These are phyloP conservation scores for Callocephalon fimbriatum DNA, from an alignment of 2,113 vertebrate species.

Conservation along the genomic window DNA sequence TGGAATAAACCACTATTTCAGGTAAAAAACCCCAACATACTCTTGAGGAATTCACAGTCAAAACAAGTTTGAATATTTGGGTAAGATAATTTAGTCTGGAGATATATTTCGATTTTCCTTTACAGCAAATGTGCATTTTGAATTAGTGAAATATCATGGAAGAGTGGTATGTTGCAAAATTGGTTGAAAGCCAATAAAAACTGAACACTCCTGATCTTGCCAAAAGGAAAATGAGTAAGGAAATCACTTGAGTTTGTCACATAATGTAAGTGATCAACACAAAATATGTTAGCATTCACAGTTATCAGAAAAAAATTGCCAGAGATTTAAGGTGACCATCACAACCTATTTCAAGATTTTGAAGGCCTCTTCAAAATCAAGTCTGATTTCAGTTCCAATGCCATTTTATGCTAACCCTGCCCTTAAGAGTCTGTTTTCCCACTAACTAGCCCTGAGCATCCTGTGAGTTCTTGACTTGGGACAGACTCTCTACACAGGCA, in stretches of 20 bases:
- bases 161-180: background rate
- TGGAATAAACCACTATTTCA: background rate
- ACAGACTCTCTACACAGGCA: background rate
- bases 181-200: background rate
- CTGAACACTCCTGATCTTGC: background rate
- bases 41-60: background rate
- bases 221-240: background rate
- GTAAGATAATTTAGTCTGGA: background rate
- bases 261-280: background rate
- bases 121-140: background rate
- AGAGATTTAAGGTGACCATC: background rate
- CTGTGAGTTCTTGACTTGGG: background rate
- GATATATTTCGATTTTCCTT: background rate
- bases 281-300: background rate
- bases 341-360: background rate
- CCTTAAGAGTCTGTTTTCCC: background rate
- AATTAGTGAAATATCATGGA: background rate
- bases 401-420: background rate
- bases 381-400: background rate
- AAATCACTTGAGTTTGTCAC: background rate
- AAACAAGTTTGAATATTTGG: background rate
- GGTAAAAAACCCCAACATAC: background rate
- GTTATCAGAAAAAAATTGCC: background rate
- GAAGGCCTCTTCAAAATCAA: background rate
- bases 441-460: background rate